These are phyloP conservation scores for Aramus guarauna DNA, from an alignment of 2,113 vertebrate genomes.

Conservation along the genomic window DNA sequence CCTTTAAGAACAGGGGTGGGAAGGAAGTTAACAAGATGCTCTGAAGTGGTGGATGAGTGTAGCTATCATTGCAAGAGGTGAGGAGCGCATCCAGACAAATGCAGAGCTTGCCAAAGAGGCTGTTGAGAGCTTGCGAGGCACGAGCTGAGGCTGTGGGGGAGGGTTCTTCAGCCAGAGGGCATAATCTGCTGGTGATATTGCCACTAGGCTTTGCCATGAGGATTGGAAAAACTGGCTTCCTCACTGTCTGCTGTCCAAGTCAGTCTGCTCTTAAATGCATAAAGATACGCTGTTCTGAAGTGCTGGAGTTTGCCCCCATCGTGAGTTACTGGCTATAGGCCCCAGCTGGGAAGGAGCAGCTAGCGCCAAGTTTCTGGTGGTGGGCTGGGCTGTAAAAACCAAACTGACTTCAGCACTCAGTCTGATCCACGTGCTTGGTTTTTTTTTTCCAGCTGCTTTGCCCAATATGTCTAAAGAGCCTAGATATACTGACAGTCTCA, in stretches of 20 bases:
- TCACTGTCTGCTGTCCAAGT: background rate
- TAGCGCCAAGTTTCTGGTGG: background rate
- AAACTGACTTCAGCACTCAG: background rate
- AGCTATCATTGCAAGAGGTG: background rate
- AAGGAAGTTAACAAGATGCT: slow-evolving; percentile 30
- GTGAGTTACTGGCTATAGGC: background rate
- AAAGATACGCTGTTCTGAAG: background rate
- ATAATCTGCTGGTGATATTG: background rate
- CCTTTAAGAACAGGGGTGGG: background rate
- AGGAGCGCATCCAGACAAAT: background rate
- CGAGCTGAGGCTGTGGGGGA: background rate
- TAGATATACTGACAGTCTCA: background rate
- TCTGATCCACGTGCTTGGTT: background rate
- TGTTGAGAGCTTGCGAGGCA: background rate
- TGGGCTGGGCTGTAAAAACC: background rate
- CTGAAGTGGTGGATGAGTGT: slow-evolving; percentile 6
- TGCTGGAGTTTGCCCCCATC: background rate
- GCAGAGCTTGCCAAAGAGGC: background rate
- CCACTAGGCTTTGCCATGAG: background rate
- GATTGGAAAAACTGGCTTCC: background rate
- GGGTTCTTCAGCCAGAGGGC: background rate
- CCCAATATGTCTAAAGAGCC: background rate
- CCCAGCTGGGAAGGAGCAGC: background rate
- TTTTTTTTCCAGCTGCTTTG: background rate
- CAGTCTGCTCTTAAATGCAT: background rate